Evolutionary conservation across 2,113 vertebrate species (phyloP), one percentile per base, ranked within the genome.

Genomic region (Solea solea): DNA sequence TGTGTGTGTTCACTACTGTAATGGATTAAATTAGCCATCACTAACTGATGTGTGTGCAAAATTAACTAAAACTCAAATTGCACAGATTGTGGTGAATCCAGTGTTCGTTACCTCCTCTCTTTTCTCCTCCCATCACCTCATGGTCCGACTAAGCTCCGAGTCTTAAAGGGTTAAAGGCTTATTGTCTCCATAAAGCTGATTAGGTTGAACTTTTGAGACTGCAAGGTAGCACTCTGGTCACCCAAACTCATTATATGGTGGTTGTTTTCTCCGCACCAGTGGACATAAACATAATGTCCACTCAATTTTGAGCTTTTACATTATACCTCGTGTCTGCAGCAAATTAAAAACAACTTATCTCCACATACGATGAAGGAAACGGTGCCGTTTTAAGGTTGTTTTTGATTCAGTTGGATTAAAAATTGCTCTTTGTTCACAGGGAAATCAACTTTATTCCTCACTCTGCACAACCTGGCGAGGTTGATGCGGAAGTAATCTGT

Each of bases 101-200:
- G 48, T 51, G 21, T 21, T 21, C 1, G 21, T 21, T 21, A 21
- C 21, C n/a, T n/a, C n/a, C n/a, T n/a, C n/a, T 21, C 21, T 21
- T 21, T 34, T 21, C 34, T 46, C 9, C 11, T 12, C 48, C 46
- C 11, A 4, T 72, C 62, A 54, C 60, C 69, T 53, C 50, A 40
- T 2, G 76, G 56, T 21, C 73, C 67, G 12, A 61, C 52, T 87
- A 80, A 90, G 88, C 81, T 76, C 57, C 2, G 2, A 63, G 83
- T 74, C 80, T 90, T 87, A 86, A 72, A 59, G 78, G 81, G 87
- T 88, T 79, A 88, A 82, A 63, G 64, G 89, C 86, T 89, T 86
- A 89, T 86, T 80, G 80, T 81, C 70, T 74, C 65, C 60, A 57
- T 25, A 78, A 88, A 83, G 77, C 86, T 86, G 87, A 88, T 90